Evolutionary conservation across 2,113 vertebrate genomes (phyloP), one percentile per base, ranked within the genome.

Genomic region (Leucoraja erinaceus): DNA sequence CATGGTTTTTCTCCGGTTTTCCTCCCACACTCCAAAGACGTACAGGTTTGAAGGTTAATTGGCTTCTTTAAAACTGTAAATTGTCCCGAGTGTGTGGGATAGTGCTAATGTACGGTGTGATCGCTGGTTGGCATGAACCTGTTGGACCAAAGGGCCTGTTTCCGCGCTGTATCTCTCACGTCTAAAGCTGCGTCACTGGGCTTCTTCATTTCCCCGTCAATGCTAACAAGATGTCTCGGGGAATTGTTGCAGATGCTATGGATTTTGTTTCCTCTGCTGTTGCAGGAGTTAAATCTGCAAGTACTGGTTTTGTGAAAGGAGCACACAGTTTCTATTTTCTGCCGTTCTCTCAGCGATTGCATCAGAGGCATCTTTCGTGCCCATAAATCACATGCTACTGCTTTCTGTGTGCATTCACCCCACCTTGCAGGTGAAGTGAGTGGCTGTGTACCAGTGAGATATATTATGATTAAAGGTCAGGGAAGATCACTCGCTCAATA

Each of bases 401-500:
- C 14, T 22, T 84, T 70, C 31, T 90, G 63, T 70, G 63, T 22
- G 66, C 20, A 90, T 33, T 90, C 63, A 47, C 63, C 63, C 31
- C 68, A 16, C 7, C 84, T 70, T 70, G 31, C 33, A 9, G 31
- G 86, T 66, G 86, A 90, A 70, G 61, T 66, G 84, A 90, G 84
- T 59, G 31, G 88, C 56, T 90, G 63, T 47, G 88, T 90, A 90
- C 70, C 88, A 70, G 88, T 47, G 88, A 90, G 88, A 90, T 90
- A 70, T 63, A 47, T 70, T 70, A 38, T 70, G 63, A 70, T 90
- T 90, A 90, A 90, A 90, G 88, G 88, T 70, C 31, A 38, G 10
- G 0, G 88, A 66, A 38, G 63, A 90, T 70, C 63, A 20, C 8
- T 38, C 5, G 66, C n/a, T 90, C 88, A 47, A 90, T 47, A 90